Base-by-base conservation (phyloP, 64 coral and sea anemone genomes). In the Montipora capricornis region DNA sequence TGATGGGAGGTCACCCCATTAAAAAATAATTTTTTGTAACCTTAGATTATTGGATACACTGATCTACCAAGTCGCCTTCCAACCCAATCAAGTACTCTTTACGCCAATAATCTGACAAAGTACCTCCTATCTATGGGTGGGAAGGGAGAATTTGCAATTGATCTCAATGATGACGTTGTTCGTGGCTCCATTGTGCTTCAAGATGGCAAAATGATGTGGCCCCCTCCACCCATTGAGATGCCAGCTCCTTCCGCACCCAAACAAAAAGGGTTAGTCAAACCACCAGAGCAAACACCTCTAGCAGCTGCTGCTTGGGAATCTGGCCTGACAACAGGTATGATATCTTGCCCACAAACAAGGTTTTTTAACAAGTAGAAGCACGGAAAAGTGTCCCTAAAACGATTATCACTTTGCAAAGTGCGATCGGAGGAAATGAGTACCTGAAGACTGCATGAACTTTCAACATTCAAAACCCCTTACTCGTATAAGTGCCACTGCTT, bases 31-130 rank as follows among this genome's bases (percentile, higher is more conserved):
- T 6, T 50, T 5, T 5, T 47, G 6, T 47, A 2, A 4, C 16
- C 37, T 37, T 78, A 99, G 97, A 96, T 99, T 89, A 84, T 99
- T 87, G 97, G 97, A 67, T 99, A 99, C 47, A 99, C 97, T 68
- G 97, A 99, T 75, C 84, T 99, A 44, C 97, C 97, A 75, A 99
- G 97, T 85, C 91, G 97, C 46, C 89, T 99, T 6, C 94, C 97
- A 11, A 96, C 97, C 64, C 97, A 99, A 77, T 79, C 97, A 5
- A 99, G 97, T 58, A 99, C 97, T 16, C 89, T 99, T 3, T 99
- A 99, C 78, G 97, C 97, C 4, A 99, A 99, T 80, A 99, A 99
- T 83, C 64, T 99, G 46, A 96, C 95, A 48, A 99, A 99, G 20
- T 99, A 99, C 73, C 83, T 99, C 12, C 88, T 96, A 5, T 99